phyloP scores from a whole-genome alignment of 2,888 invertebrate genomes.

The Pycnomerus fuliginosus region DNA sequence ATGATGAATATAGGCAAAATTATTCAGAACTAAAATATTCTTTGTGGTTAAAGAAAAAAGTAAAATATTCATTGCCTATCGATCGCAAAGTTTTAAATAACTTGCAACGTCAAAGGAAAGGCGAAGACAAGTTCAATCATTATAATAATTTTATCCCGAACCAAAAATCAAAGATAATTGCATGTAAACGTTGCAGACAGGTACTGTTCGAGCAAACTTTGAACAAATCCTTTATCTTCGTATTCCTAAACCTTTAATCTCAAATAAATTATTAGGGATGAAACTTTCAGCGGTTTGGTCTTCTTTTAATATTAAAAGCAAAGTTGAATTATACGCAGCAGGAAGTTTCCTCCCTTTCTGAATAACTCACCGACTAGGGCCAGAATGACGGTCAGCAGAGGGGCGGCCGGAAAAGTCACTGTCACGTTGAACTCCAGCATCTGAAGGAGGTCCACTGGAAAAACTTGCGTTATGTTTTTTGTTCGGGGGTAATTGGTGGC shows the following conservation, averaged over 20 bases:
- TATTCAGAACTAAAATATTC: no score
- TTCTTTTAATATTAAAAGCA: constrained; percentile 18
- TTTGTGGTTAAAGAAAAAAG: no score
- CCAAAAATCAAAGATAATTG: constrained; percentile 16
- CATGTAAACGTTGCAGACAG: constrained; percentile 13
- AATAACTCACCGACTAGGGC: constrained; percentile 91
- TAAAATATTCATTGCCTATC: no score
- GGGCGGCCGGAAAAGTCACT: constrained; percentile 94
- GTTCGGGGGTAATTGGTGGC: no score
- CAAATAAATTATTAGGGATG: constrained; percentile 14
- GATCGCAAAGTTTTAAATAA: background rate
- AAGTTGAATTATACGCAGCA: constrained; percentile 16
- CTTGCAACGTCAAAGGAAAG: background rate
- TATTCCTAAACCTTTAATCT: constrained; percentile 16
- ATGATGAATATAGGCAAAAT: no score
- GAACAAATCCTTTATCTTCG: constrained; percentile 11
- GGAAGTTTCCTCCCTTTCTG: constrained; percentile 5
- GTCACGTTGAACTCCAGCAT: constrained; percentile 97
- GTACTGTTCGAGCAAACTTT: constrained; percentile 10
- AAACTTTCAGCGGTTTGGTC: constrained; percentile 20
- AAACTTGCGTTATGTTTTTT: no score
- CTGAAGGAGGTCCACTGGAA: constrained; percentile 91
- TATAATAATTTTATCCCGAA: no score
- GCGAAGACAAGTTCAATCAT: no score
- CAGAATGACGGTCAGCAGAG: constrained; percentile 93